These are phyloP conservation scores for Xiphias gladius DNA, from an alignment of 2,113 vertebrate species.

Conservation along the genomic window DNA sequence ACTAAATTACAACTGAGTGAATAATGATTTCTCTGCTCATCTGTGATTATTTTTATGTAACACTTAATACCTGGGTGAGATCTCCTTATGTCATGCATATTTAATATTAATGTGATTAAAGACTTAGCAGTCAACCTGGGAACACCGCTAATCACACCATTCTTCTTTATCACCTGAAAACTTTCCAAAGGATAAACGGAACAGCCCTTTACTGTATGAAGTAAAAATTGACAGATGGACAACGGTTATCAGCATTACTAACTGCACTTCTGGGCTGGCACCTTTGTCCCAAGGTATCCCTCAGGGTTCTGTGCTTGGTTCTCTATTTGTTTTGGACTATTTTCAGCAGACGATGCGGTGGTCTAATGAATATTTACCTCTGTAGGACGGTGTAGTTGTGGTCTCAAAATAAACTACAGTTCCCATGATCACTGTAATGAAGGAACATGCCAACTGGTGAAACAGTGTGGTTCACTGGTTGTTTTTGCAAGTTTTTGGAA, in stretches of 20 bases:
- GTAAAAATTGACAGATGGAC: neutral
- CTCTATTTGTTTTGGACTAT: too few relatives aligned
- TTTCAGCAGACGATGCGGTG: too few relatives aligned
- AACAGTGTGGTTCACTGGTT: too few relatives aligned
- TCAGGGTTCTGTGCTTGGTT: neutral
- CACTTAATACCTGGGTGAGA: neutral
- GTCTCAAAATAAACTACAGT: too few relatives aligned
- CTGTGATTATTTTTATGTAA: conserved; percentile 9
- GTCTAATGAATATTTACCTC: too few relatives aligned
- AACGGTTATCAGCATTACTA: neutral
- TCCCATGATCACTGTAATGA: too few relatives aligned
- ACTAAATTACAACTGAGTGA: neutral
- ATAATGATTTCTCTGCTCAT: conserved; percentile 4
- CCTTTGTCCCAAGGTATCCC: neutral
- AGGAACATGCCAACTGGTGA: too few relatives aligned
- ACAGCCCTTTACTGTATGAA: neutral
- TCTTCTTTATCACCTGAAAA: neutral
- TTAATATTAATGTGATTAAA: neutral
- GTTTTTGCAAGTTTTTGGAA: too few relatives aligned
- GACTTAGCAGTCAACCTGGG: neutral
- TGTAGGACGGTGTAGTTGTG: too few relatives aligned
- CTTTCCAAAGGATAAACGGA: neutral
- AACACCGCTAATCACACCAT: neutral
- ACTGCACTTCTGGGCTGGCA: neutral
- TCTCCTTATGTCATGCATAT: neutral